Evolutionary conservation across 2,888 invertebrate genomes (phyloP), one percentile per base, ranked within the genome.

Genomic region (Elgonia sp.): DNA sequence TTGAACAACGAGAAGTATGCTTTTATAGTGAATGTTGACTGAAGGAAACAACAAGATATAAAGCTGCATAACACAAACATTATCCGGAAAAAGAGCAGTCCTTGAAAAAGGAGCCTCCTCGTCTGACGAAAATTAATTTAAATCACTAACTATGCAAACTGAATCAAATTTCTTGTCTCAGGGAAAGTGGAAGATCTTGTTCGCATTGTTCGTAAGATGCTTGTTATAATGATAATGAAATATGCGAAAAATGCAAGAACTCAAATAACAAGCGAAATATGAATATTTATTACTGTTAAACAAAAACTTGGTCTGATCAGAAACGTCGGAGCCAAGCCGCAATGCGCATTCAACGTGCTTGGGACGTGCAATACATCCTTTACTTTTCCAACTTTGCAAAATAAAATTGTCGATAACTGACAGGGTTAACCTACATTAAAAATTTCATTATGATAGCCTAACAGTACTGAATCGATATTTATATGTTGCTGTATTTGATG

Each of bases 341-440:
- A 90, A 88, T 90, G 90, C 90, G 90, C 89, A 89, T 73, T 40
- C 50, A 84, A 90, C 87, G 86, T 89, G 88, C 80, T 69, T 69
- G 55, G 80, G 73, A 77, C 72, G 50, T 75, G 60, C 75, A 89
- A 86, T 85, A 75, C 77, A 81, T 70, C 29, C 79, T 80, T n/a
- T 37, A 21, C 46, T 67, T 46, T 46, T 50, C 73, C 14, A 79
- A 84, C 65, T 70, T 70, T 62, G n/a, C 29, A 55, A 77, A 76
- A 76, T 84, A 76, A 69, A 65, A 84, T 84, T 42, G 55, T 20
- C 40, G 40, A 65, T 82, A 50, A 67, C 55, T 50, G 16, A 62
- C 60, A 9, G 20, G n/a, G 75, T 21, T 62, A 42, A 42, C 75
- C 46, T 29, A 75, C 21, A 75, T 75, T 60, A 62, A 12, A 37